These are phyloP conservation scores for Cladopsammia gracilis DNA, from an alignment of 64 coral and sea anemone species.

Conservation along the genomic window DNA sequence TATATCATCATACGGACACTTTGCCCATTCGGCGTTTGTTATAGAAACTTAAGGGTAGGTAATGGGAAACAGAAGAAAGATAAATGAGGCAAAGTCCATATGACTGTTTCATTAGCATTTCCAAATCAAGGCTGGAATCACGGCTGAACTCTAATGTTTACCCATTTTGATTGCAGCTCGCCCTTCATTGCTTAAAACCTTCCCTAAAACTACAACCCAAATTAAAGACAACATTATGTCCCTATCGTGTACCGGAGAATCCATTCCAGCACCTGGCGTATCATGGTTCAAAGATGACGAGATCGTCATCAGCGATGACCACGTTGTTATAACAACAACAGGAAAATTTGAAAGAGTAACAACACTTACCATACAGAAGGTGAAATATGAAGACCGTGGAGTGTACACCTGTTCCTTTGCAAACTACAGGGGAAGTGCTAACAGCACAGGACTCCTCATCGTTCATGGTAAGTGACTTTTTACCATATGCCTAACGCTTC, in stretches of 20 bases:
- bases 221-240: not conserved
- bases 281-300: not conserved
- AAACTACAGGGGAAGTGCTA: slow-evolving; percentile 4
- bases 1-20: no score
- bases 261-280: slow-evolving; percentile 38
- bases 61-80: no score
- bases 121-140: no score
- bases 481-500: no score
- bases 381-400: slow-evolving; percentile 4
- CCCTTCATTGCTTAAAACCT: not conserved
- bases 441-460: slow-evolving; percentile 3
- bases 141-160: not conserved
- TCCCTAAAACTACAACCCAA: not conserved
- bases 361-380: not conserved
- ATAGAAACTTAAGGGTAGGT: no score
- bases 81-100: no score
- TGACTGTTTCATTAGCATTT: no score
- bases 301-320: not conserved
- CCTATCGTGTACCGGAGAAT: slow-evolving; percentile 7
- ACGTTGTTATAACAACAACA: not conserved
- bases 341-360: not conserved
- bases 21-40: no score
- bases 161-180: not conserved
- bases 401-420: slow-evolving; percentile 20
- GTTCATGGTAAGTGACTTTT: not conserved